These are phyloP conservation scores for Anser brachyrhynchus DNA, from an alignment of 2,113 vertebrate genomes.

Conservation along the genomic window DNA sequence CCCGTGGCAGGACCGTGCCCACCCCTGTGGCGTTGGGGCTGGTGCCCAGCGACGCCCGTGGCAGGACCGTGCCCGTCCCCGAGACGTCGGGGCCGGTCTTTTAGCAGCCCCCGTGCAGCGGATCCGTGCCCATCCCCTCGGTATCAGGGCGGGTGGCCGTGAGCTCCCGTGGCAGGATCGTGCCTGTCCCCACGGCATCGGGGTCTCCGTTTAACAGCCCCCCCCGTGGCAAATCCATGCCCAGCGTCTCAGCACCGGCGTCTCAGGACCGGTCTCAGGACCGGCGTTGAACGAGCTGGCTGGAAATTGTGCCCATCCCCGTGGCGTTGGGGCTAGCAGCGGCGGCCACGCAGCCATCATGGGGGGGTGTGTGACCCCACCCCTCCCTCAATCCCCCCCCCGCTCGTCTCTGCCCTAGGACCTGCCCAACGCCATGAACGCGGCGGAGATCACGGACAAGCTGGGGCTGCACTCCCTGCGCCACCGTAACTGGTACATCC, in stretches of 20 bases:
- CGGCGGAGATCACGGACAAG: slow-evolving; percentile 97
- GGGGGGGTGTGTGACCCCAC: background rate
- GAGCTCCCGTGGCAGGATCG: background rate
- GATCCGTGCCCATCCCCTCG: rapidly evolving
- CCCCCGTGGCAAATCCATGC: too few species aligned
- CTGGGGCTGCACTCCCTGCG: slow-evolving; percentile 94
- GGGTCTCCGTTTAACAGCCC: too few species aligned
- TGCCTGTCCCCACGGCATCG: slow-evolving; percentile 3
- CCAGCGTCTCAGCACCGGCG: too few species aligned
- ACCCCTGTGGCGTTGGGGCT: background rate
- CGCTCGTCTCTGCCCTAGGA: slow-evolving; percentile 75
- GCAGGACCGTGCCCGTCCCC: background rate
- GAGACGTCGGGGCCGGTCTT: background rate
- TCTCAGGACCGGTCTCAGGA: too few species aligned
- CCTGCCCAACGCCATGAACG: slow-evolving; percentile 96
- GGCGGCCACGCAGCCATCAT: too few species aligned
- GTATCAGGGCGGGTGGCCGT: background rate
- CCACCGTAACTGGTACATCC: slow-evolving; percentile 98
- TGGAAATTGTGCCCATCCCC: background rate
- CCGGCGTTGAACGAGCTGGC: too few species aligned
- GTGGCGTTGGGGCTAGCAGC: background rate
- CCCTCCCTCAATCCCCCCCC: too few species aligned
- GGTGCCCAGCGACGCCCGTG: too few species aligned
- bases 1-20: background rate
- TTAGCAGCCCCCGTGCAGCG: rapidly evolving